These are phyloP conservation scores for Sisyra nigra DNA, from an alignment of 2,888 invertebrate species.

Conservation along the genomic window DNA sequence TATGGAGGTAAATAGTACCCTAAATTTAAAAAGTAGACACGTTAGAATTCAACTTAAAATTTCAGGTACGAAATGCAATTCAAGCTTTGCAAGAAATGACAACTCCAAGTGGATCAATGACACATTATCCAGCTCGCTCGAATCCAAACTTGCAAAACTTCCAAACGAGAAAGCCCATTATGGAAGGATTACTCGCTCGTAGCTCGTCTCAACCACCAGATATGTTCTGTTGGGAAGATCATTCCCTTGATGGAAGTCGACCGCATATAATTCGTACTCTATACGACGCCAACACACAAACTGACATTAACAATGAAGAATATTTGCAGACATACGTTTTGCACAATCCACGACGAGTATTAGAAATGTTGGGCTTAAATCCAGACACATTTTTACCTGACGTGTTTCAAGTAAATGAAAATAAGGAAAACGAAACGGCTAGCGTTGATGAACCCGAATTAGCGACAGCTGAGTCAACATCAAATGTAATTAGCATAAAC, in stretches of 20 bases:
- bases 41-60: conserved; percentile 4
- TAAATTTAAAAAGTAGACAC: conserved; percentile 1
- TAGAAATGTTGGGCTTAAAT: conserved; percentile 57
- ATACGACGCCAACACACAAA: conserved; percentile 34
- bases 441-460: neutral
- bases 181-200: conserved; percentile 43
- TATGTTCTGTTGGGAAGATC: conserved; percentile 59
- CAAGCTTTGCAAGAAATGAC: conserved; percentile 72
- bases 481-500: conserved; percentile 1
- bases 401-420: conserved; percentile 16
- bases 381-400: conserved; percentile 26
- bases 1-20: conserved; percentile 42
- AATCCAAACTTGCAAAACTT: conserved; percentile 54
- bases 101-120: conserved; percentile 33
- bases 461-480: neutral
- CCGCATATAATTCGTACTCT: conserved; percentile 28
- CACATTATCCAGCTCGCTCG: conserved; percentile 61
- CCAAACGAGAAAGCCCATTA: conserved; percentile 20
- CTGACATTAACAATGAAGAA: conserved; percentile 36
- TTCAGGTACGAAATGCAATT: conserved; percentile 63
- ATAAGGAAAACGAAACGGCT: conserved; percentile 18
- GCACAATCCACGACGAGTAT: conserved; percentile 55
- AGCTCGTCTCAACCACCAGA: conserved; percentile 76
- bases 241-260: conserved; percentile 18
- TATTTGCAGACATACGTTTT: conserved; percentile 46